Percentiles rank a stretch among this genome's conserved stretches.
phyloP scores from a whole-genome alignment of 2,888 invertebrate species.

The Stramonita haemastoma region DNA sequence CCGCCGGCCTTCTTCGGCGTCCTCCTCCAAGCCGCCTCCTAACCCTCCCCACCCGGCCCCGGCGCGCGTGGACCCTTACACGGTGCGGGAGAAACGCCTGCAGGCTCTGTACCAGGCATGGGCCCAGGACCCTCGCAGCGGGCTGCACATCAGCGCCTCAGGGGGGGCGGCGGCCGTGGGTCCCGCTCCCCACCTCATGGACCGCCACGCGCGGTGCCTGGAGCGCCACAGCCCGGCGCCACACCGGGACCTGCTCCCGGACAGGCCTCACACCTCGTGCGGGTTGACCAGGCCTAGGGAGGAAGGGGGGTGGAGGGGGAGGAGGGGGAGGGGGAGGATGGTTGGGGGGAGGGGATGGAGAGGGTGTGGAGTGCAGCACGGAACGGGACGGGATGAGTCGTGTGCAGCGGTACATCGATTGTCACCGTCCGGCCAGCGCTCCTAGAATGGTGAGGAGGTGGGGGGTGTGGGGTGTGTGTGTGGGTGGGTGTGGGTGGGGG shows the following conservation, averaged over 20 bases:
- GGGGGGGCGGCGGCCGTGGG: not conserved
- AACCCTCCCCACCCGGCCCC: not conserved
- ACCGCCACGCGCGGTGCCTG: conserved; percentile 65
- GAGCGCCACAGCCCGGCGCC: conserved; percentile 47
- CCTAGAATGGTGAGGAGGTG: conserved; percentile 33
- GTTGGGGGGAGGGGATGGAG: conserved; percentile 36
- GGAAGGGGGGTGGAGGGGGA: not conserved
- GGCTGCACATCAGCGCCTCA: conserved; percentile 45
- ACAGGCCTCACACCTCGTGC: conserved; percentile 50
- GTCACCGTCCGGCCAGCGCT: conserved; percentile 65
- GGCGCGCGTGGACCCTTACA: conserved; percentile 18
- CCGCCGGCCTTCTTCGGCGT: conserved; percentile 16
- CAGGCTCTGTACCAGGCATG: conserved; percentile 21
- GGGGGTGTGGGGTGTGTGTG: too few relatives aligned
- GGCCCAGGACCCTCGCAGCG: conserved; percentile 34
- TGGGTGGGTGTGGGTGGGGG: too few relatives aligned
- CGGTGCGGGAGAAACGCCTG: conserved; percentile 38
- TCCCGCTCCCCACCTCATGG: conserved; percentile 53
- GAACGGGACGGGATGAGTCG: conserved; percentile 40
- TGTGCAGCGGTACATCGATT: conserved; percentile 54
- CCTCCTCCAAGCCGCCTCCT: not conserved
- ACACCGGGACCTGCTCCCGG: not conserved
- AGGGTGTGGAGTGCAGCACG: not conserved
- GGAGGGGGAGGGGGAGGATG: conserved; percentile 15
- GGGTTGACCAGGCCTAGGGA: conserved; percentile 41